phyloP scores from a whole-genome alignment of 1,140 invertebrate species.

The Hormaphis cornu region DNA sequence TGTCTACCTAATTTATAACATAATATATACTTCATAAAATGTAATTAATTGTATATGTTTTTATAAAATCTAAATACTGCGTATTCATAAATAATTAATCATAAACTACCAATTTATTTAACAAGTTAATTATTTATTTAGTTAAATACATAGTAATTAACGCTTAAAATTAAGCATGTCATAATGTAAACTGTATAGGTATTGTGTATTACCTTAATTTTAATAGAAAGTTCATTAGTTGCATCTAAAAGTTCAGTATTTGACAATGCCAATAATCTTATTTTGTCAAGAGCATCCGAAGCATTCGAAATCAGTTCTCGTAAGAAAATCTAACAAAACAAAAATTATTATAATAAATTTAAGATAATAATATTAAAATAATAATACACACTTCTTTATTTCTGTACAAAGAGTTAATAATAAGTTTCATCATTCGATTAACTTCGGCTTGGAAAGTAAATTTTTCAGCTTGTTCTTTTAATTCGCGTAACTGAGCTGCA shows the following conservation, averaged over 20 bases:
- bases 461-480: slow-evolving; percentile 85
- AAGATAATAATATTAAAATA: not conserved
- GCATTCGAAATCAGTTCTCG: slow-evolving; percentile 96
- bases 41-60: no score
- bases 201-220: slow-evolving; percentile 62
- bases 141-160: no score
- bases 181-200: not conserved
- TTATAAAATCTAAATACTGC: no score
- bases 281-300: slow-evolving; percentile 92
- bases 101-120: no score
- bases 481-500: slow-evolving; percentile 85
- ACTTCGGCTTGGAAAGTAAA: slow-evolving; percentile 93
- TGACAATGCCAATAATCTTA: slow-evolving; percentile 83
- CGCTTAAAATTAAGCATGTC: no score
- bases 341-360: not conserved
- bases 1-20: slow-evolving; percentile 58
- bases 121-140: no score
- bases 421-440: slow-evolving; percentile 99
- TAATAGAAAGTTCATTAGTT: slow-evolving; percentile 77
- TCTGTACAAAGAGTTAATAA: slow-evolving; percentile 95
- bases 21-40: not conserved
- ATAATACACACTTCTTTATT: slow-evolving; percentile 83
- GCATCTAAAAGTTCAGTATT: slow-evolving; percentile 65
- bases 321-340: slow-evolving; percentile 70
- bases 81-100: no score